phyloP scores from a whole-genome alignment of 2,113 vertebrate species.

The Cololabis saira region DNA sequence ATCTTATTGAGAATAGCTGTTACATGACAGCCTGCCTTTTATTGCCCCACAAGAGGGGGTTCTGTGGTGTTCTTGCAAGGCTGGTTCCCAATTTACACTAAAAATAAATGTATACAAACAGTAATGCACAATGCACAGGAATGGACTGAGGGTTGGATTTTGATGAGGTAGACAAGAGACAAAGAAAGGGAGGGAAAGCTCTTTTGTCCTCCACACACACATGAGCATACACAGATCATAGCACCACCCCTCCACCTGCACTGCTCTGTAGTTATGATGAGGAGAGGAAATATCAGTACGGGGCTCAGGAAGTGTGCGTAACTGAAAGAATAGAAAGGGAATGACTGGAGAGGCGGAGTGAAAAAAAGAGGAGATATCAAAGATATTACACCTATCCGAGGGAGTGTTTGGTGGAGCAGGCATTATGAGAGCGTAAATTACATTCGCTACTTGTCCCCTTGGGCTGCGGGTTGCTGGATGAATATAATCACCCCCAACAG shows the following conservation, averaged over 20 bases:
- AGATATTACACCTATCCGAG: conserved; percentile 70
- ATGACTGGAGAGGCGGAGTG: conserved; percentile 20
- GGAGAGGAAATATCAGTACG: conserved; percentile 58
- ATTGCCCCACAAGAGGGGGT: conserved; percentile 66
- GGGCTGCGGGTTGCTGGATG: conserved; percentile 59
- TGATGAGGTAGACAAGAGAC: conserved; percentile 16
- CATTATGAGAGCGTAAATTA: conserved; percentile 76
- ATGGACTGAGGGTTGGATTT: conserved; percentile 34
- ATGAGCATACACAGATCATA: conserved; percentile 43
- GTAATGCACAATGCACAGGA: conserved; percentile 31
- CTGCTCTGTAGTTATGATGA: conserved; percentile 73
- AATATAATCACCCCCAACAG: conserved; percentile 66
- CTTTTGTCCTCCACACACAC: conserved; percentile 38
- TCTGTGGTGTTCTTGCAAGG: conserved; percentile 30
- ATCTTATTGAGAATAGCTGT: conserved; percentile 66
- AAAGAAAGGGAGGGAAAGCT: conserved; percentile 5
- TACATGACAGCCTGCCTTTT: conserved; percentile 65
- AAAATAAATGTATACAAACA: conserved; percentile 45
- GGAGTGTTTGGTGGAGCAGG: conserved; percentile 68
- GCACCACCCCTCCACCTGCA: conserved; percentile 35
- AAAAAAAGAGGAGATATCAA: conserved; percentile 52
- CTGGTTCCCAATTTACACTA: conserved; percentile 10
- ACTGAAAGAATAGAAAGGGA: conserved; percentile 31
- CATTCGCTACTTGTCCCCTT: conserved; percentile 64
- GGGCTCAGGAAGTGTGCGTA: conserved; percentile 28